Percentiles rank a stretch among this genome's conserved stretches.
Evolutionary conservation across 2,888 invertebrate genomes (phyloP).

Genomic region (Lottia gigantea): DNA sequence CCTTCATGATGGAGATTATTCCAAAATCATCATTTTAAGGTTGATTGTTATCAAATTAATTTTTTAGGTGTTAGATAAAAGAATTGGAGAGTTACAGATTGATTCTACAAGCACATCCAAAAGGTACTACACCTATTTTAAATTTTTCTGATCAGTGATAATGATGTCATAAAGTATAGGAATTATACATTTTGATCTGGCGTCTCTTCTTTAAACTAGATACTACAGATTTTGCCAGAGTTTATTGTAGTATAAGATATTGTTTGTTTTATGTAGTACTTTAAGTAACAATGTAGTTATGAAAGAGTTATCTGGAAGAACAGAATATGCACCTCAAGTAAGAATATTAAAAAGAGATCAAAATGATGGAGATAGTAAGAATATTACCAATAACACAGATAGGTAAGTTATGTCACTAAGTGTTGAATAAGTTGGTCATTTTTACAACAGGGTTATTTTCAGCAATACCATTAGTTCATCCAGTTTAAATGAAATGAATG

Average conservation of each 20-base stretch:
- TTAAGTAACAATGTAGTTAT: conserved; percentile 21
- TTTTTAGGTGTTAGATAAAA: conserved; percentile 33
- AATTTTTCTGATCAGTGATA: background rate
- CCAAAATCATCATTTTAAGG: too few relatives aligned
- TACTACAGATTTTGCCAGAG: too few relatives aligned
- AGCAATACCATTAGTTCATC: too few relatives aligned
- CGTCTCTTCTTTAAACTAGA: too few relatives aligned
- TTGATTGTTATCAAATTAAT: background rate
- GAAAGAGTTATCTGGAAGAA: conserved; percentile 45
- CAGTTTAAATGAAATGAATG: too few relatives aligned
- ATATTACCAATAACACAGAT: background rate
- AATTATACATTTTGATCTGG: too few relatives aligned
- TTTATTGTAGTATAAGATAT: too few relatives aligned
- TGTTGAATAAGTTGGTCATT: too few relatives aligned
- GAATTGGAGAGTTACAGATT: conserved; percentile 31
- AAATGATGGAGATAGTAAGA: background rate
- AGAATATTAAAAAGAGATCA: conserved; percentile 51
- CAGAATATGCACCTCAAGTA: conserved; percentile 56
- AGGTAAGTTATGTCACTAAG: conserved; percentile 13
- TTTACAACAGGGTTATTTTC: too few relatives aligned
- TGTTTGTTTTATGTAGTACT: too few relatives aligned
- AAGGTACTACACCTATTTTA: conserved; percentile 3
- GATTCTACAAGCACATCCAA: conserved; percentile 12
- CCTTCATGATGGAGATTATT: conserved; percentile 2
- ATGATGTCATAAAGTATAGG: background rate